Conservation (phyloP, 2,797 vertebrate genomes). For the Coendou prehensilis region DNA sequence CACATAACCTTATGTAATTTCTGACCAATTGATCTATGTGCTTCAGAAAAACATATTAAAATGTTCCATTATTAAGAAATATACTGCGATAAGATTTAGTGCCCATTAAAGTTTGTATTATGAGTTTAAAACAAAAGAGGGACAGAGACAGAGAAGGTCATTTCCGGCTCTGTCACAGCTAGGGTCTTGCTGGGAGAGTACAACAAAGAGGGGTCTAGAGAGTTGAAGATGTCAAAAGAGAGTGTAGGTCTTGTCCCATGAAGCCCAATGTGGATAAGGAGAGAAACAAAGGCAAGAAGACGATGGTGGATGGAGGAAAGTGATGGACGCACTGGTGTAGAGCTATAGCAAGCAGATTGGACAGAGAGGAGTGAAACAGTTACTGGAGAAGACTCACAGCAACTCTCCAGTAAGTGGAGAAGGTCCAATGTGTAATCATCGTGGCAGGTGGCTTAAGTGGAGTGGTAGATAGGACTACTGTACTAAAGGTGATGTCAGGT, state of each 20-base stretch:
- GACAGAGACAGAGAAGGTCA: not conserved
- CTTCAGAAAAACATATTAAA: not conserved
- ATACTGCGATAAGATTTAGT: not conserved
- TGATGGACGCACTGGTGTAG: not conserved
- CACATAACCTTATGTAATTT: not conserved
- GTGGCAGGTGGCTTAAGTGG: not conserved
- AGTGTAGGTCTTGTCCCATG: not conserved
- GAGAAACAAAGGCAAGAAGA: not conserved
- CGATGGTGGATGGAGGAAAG: not conserved
- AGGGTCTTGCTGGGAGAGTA: not conserved
- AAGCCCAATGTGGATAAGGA: not conserved
- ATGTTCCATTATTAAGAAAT: not conserved
- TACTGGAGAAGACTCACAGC: not conserved
- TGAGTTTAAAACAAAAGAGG: not conserved
- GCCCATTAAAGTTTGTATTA: not conserved
- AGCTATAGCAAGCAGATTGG: not conserved
- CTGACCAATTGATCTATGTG: not conserved
- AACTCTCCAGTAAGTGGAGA: not conserved
- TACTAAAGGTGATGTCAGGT: not conserved
- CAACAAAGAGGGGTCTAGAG: not conserved
- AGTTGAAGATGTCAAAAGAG: not conserved
- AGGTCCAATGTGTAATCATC: not conserved
- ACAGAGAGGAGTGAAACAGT: not conserved
- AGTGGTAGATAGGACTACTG: not conserved
- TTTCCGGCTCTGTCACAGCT: not conserved